Evolutionary conservation across 2,888 invertebrate species (phyloP), one percentile per base, ranked within the genome.

Genomic region (Sclerodermus sp.): DNA sequence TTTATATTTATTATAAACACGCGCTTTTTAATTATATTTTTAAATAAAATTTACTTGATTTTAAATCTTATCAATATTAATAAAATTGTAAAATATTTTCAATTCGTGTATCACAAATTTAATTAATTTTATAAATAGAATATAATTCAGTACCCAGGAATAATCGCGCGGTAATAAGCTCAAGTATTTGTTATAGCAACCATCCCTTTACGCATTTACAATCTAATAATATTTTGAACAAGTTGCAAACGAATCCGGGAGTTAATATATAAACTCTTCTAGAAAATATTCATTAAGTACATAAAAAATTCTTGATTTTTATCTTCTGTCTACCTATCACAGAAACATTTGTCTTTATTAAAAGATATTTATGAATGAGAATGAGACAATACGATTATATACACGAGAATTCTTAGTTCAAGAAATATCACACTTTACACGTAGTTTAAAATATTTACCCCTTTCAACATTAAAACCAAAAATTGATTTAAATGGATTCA

Each of bases 321-420:
- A 60, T 34, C 50, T 48, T 64, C 59, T 54, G 57, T 58, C 60
- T 66, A 66, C 59, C 70, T 73, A 73, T 73, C 73, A 73, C 73
- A 73, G 70, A 71, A 69, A 66, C 60, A 60, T 67, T 60, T 55
- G 45, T 51, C 51, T 45, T 39, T 55, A 54, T 66, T 49, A 58
- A 57, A 45, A 43, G 48, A 55, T 58, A 55, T 56, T 45, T 56
- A 57, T 49, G 31, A 56, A 62, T 50, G 45, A 58, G 58, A 49
- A 45, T 54, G 42, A 36, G 51, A 55, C 51, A 42, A 55, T 45
- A 5, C 3, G 3, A 8, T n/a, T 54, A 59, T 55, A 42, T 57
- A 55, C 57, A 56, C 30, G 50, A 52, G 46, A 55, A 41, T 42
- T 58, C 51, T 53, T 54, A 51, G 38, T 46, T 49, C 43, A 57